phyloP scores from a whole-genome alignment of 2,113 vertebrate genomes.

The Pseudorectes ferrugineus region DNA sequence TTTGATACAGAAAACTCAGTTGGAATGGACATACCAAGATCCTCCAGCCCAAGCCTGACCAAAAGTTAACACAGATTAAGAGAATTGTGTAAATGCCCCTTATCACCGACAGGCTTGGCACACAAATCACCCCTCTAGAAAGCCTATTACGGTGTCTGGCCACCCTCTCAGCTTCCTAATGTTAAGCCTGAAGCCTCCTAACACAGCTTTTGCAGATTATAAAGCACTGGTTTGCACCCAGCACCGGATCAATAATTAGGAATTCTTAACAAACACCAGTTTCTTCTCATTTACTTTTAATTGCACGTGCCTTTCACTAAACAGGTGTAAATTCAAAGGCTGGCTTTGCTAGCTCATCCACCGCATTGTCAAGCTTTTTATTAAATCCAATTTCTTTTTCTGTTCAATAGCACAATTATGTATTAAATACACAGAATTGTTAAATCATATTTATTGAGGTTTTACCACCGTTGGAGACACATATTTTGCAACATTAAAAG shows the following conservation, averaged over 20 bases:
- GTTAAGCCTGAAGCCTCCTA: background rate
- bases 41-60: background rate
- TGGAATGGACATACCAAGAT: rapidly evolving
- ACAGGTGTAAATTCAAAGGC: background rate
- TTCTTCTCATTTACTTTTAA: background rate
- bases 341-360: background rate
- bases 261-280: background rate
- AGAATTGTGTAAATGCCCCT: background rate
- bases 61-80: background rate
- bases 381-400: background rate
- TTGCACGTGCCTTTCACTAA: background rate
- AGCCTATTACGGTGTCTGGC: background rate
- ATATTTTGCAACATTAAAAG: constrained; percentile 31
- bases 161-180: background rate
- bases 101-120: background rate
- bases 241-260: background rate
- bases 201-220: background rate
- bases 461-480: background rate
- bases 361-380: background rate
- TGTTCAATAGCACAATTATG: background rate
- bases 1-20: background rate
- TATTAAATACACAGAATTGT: background rate
- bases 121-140: background rate
- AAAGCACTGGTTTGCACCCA: background rate
- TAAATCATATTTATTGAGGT: background rate